phyloP scores from a whole-genome alignment of 2,888 invertebrate species.

The Synergus umbraculus region DNA sequence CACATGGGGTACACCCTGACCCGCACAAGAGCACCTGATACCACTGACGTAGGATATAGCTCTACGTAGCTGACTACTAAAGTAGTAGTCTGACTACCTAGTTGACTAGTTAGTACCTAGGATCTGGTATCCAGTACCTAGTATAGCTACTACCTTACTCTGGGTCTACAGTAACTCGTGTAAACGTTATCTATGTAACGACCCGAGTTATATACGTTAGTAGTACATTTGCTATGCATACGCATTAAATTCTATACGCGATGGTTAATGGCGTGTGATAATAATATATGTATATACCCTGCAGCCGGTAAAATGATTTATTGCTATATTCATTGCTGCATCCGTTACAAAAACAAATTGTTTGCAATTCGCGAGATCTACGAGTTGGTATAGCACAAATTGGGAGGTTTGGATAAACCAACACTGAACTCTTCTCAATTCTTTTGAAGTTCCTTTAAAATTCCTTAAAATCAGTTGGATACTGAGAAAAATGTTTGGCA shows the following conservation, averaged over 20 bases:
- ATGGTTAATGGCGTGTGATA: slow-evolving; percentile 56
- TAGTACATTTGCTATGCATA: slow-evolving; percentile 39
- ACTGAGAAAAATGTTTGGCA: no score
- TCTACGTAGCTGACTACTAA: no score
- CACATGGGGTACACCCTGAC: background rate
- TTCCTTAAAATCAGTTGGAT: no score
- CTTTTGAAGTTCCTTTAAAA: no score
- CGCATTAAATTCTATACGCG: slow-evolving; percentile 28
- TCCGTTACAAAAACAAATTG: slow-evolving; percentile 47
- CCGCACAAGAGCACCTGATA: slow-evolving; percentile 33
- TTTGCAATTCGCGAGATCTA: background rate
- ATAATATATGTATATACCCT: slow-evolving; percentile 44
- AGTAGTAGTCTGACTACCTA: slow-evolving; percentile 14
- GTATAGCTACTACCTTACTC: slow-evolving; percentile 7
- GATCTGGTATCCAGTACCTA: slow-evolving; percentile 43
- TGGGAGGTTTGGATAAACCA: background rate
- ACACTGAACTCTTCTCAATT: no score
- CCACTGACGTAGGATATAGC: background rate
- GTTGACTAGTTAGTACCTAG: slow-evolving; percentile 11
- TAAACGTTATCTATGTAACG: slow-evolving; percentile 54
- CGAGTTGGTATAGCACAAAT: background rate
- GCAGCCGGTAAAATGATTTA: slow-evolving; percentile 35
- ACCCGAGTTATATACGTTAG: slow-evolving; percentile 38
- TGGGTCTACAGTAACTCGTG: slow-evolving; percentile 49
- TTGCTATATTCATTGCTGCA: slow-evolving; percentile 46